Conservation (phyloP, 2,888 invertebrate genomes). For the Temnothorax rugatulus region DNA sequence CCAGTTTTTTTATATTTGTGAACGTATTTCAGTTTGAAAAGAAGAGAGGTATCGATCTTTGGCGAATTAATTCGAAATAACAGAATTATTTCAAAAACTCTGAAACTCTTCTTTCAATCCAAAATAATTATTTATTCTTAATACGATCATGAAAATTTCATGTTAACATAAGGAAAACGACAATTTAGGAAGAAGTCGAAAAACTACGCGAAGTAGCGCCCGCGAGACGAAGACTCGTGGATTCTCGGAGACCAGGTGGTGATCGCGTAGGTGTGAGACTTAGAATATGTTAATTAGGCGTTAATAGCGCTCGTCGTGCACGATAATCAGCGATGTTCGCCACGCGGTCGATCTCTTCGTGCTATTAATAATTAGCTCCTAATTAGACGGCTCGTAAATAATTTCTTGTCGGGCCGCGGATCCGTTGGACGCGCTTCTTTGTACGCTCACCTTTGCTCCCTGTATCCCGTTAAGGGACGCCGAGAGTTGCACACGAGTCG, state of each 20-base stretch:
- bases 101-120: not conserved
- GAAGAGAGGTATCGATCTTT: conserved; percentile 53
- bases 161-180: not conserved
- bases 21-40: conserved; percentile 33
- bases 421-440: conserved; percentile 51
- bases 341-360: conserved; percentile 40
- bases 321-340: conserved; percentile 58
- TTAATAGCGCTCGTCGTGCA: conserved; percentile 53
- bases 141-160: not conserved
- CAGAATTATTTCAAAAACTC: not conserved
- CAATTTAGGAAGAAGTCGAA: not conserved
- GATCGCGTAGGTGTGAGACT: not conserved
- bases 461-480: conserved; percentile 64
- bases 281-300: conserved; percentile 57
- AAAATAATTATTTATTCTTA: conserved; percentile 21
- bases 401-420: conserved; percentile 59
- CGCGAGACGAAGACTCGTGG: not conserved
- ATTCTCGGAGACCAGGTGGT: conserved; percentile 13
- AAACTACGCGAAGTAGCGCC: not conserved
- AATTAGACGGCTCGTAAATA: conserved; percentile 69
- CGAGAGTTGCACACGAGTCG: conserved; percentile 33
- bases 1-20: conserved; percentile 29
- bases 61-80: conserved; percentile 57
- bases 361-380: conserved; percentile 70
- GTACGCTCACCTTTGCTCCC: conserved; percentile 61